Base-by-base conservation (phyloP, 2,113 vertebrate genomes). In the Thymallus thymallus region DNA sequence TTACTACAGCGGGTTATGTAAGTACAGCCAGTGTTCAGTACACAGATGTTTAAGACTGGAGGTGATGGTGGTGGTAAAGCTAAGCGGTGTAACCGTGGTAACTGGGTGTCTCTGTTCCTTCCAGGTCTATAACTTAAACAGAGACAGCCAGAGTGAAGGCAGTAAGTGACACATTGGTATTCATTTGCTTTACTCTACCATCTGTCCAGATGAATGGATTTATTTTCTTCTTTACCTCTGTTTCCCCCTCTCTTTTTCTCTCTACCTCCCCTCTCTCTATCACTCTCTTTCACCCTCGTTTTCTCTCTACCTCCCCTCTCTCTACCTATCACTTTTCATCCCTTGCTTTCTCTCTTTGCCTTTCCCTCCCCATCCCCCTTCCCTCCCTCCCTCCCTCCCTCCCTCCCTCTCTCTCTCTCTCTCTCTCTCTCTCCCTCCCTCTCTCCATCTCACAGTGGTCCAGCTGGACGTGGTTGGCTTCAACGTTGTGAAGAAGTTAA, bases 111-210 rank as follows among this genome's bases (percentile, higher is more conserved):
- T 48, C 41, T 69, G 67, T 29, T 66, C 60, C 12, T 65, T 73
- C 3, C 91, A 99, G 97, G 96, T 99, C 68, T 99, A 99, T 92
- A 98, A 96, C 86, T 94, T 95, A 0, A 99, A 98, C 90, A 95
- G 93, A 91, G 97, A 99, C 94, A 96, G 72, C 87, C 97, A 98
- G 84, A 94, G 91, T 0, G 97, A 99, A 94, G 95, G 95, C 87
- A 91, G 97, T 99, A 92, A 97, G 97, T 97, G 85, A 60, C 35
- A 65, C 74, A 61, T 65, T 71, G 5, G 29, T 4, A 64, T 65
- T 63, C 7, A n/a, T 58, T 30, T 22, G 6, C 14, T 45, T 29
- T 63, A 67, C 60, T 41, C 35, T 41, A 41, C 23, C 60, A 41
- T 68, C 48, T 48, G 22, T 5, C 22, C 18, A 32, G n/a, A 24